Evolutionary conservation across 1,140 invertebrate species (phyloP), one percentile per base, ranked within the genome.

Genomic region (Sogatella furcifera): DNA sequence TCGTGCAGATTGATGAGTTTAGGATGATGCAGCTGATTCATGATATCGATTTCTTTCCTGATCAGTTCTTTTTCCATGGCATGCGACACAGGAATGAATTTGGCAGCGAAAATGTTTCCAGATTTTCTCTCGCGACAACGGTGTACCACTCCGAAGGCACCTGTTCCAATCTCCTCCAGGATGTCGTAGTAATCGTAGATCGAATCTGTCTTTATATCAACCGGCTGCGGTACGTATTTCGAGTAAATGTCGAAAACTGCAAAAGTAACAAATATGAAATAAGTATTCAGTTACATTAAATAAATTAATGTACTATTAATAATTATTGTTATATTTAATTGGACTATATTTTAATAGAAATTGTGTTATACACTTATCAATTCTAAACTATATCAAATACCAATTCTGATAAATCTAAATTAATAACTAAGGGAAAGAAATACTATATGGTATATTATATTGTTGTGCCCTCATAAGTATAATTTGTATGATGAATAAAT

Each of bases 171-270:
- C 81, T 99, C 97, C 77, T 99, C 97, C 15, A 98, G 79, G 62
- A 99, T 98, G 69, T 99, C 97, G 72, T 99, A 99, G 69, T 90
- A 89, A 71, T 99, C 96, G 71, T 98, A 97, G 0, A 99, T 93
- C 62, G 91, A 97, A 58, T 86, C 87, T 1, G 86, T 87, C 71
- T 93, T 96, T 65, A 98, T 92, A 68, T 98, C 94, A 21, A 98
- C 95, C 0, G 95, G 93, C 71, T 97, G 91, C 14, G 95, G 95
- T 56, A 95, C 88, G 67, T 93, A 96, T 73, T 97, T 97, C 67
- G 93, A 93, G 78, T 96, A 98, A 49, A 98, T 88, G 69, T 99
- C 95, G 70, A 97, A 94, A 5, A 98, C 95, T 82, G 65, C 38
- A 75, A 72, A 58, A 59, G n/a, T n/a, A 19, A 31, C 13, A 46